Evolutionary conservation across 2,797 vertebrate genomes (phyloP), one percentile per base, ranked within the genome.

Genomic region (Helostoma temminkii): DNA sequence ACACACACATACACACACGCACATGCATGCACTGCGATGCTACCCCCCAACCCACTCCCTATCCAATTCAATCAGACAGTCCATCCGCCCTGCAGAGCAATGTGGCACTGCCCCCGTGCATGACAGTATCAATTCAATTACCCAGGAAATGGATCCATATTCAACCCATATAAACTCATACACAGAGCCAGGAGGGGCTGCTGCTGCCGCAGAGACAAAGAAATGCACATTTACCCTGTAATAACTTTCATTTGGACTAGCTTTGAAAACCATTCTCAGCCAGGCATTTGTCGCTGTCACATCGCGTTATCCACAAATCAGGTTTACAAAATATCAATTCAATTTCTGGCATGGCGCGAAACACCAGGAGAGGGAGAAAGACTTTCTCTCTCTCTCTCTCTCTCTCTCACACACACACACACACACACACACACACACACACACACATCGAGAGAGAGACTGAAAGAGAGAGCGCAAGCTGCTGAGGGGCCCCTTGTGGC

Each of bases 301-400:
- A 97, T 98, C 95, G 91, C 95, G 97, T 99, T 99, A 98, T 96
- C 95, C 95, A 90, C 96, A 98, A 99, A 98, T 99, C 96, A 98
- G 96, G 94, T 97, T 97, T 98, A 97, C 96, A 97, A 98, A 98
- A 98, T 98, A 98, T 99, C 97, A 98, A 98, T 99, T 98, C 97
- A 96, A 96, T 98, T 98, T 96, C 96, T 96, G 92, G 91, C 92
- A 89, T 94, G 80, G 94, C 56, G 94, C 93, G 91, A 93, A 95
- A 94, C 89, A 46, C 85, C 50, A 26, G 6, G 14, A 64, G 75
- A 49, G 34, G 32, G 55, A 47, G 41, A 30, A 10, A 15, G 18
- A 39, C 14, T 25, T 34, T 19, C 26, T n/a, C n/a, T n/a, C n/a
- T n/a, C n/a, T n/a, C n/a, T n/a, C n/a, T n/a, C n/a, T n/a, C n/a